phyloP scores from a whole-genome alignment of 2,797 vertebrate species.

The Falco cherrug region DNA sequence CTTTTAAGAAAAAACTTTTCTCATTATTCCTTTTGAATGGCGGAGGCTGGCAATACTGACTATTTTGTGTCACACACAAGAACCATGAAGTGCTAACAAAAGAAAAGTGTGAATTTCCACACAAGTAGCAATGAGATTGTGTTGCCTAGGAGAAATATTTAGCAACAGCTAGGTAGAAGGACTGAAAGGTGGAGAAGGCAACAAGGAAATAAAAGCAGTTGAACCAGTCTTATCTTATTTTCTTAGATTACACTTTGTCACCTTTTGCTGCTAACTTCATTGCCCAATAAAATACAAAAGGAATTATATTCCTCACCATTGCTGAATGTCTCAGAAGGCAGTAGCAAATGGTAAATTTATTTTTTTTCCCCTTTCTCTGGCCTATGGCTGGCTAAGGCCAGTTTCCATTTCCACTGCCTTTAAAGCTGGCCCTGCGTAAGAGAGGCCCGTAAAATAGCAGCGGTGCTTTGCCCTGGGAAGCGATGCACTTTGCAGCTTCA shows the following conservation, averaged over 20 bases:
- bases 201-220: background rate
- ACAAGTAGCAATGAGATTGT: background rate
- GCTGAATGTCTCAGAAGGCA: background rate
- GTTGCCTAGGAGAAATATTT: background rate
- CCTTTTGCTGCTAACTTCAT: background rate
- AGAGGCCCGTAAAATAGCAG: background rate
- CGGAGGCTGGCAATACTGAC: background rate
- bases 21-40: background rate
- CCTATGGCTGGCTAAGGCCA: background rate
- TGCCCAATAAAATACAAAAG: background rate
- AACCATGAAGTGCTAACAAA: background rate
- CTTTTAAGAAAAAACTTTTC: background rate
- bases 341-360: background rate
- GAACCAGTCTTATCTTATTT: background rate
- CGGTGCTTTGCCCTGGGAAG: accelerated
- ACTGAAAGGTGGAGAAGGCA: background rate
- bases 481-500: background rate
- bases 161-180: background rate
- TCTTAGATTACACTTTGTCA: background rate
- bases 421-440: background rate
- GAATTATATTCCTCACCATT: accelerated
- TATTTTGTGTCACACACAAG: background rate
- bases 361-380: background rate
- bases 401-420: background rate
- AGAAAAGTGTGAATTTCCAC: background rate